Evolutionary conservation across 2,113 vertebrate species (phyloP).

Genomic region (Leucoraja erinaceus): DNA sequence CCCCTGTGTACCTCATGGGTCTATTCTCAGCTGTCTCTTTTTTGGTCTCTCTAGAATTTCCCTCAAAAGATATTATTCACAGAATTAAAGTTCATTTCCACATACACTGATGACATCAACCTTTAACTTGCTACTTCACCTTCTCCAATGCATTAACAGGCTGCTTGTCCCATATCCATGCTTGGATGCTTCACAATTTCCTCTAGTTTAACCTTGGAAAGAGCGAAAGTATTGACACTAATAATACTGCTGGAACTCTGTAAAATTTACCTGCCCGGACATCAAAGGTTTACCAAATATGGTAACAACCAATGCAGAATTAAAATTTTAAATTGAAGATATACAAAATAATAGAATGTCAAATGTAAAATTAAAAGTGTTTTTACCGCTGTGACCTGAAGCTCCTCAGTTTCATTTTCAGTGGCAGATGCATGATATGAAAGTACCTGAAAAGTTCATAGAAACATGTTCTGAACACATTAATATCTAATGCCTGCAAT

Average conservation of each 20-base stretch:
- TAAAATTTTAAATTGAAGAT: background rate
- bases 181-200: too few relatives aligned
- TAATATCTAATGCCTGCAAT: background rate
- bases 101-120: too few relatives aligned
- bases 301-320: background rate
- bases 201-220: too few relatives aligned
- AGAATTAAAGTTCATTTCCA: too few relatives aligned
- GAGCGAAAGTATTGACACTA: too few relatives aligned
- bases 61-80: too few relatives aligned
- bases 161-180: too few relatives aligned
- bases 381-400: conserved; percentile 90
- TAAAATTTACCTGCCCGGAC: background rate
- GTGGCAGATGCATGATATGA: conserved; percentile 89
- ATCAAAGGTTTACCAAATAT: background rate
- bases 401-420: conserved; percentile 83
- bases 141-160: too few relatives aligned
- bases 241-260: background rate
- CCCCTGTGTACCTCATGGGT: too few relatives aligned
- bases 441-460: conserved; percentile 65
- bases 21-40: too few relatives aligned
- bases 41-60: too few relatives aligned
- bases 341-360: background rate
- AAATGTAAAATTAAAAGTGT: conserved; percentile 51
- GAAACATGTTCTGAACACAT: conserved; percentile 21
- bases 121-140: too few relatives aligned